These are phyloP conservation scores for Cyanistes caeruleus DNA, from an alignment of 2,113 vertebrate genomes.

Conservation along the genomic window DNA sequence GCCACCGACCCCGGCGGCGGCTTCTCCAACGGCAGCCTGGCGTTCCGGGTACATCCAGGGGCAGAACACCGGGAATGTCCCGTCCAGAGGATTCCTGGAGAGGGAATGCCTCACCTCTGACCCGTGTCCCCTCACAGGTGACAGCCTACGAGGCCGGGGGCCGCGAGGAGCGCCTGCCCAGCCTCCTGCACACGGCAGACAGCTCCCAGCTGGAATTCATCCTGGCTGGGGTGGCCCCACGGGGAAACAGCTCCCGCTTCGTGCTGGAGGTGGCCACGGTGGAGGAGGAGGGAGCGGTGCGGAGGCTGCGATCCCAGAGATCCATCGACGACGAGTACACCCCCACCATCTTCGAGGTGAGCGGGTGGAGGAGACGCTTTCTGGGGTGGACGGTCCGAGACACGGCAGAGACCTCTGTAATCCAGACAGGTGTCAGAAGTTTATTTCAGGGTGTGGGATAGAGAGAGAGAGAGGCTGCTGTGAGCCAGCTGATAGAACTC, in stretches of 20 bases:
- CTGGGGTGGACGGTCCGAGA: too few species aligned
- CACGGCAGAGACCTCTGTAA: too few species aligned
- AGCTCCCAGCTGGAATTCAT: slow-evolving; percentile 84
- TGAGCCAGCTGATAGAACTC: too few species aligned
- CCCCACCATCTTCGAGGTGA: slow-evolving; percentile 89
- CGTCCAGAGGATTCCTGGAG: neutral
- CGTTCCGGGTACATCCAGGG: slow-evolving; percentile 42
- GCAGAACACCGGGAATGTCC: fast-evolving
- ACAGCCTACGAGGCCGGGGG: slow-evolving; percentile 76
- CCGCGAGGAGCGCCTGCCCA: slow-evolving; percentile 74
- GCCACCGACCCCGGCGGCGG: neutral
- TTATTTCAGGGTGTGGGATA: too few species aligned
- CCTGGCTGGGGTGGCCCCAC: slow-evolving; percentile 65
- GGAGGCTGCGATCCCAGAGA: neutral
- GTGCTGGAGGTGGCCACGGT: slow-evolving; percentile 80
- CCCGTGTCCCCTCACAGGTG: slow-evolving; percentile 63
- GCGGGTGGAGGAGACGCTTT: neutral
- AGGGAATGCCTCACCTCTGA: fast-evolving
- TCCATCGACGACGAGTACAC: slow-evolving; percentile 92
- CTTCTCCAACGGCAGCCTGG: slow-evolving; percentile 75
- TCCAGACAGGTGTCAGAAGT: too few species aligned
- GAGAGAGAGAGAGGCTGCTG: too few species aligned
- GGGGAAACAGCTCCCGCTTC: slow-evolving; percentile 79
- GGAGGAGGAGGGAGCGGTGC: slow-evolving; percentile 27
- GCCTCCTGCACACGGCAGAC: slow-evolving; percentile 85